A percentile compares a stretch with the other conserved stretches of the same genome.
Evolutionary conservation across 2,113 vertebrate species (phyloP).

Genomic region (Probosciger aterrimus): DNA sequence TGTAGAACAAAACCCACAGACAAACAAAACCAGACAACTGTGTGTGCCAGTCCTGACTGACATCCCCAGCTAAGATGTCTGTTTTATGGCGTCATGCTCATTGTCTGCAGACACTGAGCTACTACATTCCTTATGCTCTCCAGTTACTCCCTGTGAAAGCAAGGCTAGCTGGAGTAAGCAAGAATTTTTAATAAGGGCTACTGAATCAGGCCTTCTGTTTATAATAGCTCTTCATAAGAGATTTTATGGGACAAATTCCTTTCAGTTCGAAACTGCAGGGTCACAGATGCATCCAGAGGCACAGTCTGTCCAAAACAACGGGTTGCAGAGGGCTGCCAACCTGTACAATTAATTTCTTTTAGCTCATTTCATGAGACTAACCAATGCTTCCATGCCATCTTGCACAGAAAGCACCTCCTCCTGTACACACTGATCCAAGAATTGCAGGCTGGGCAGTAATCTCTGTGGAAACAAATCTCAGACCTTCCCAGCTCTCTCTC

Average conservation of each 20-base stretch:
- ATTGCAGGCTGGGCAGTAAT: background rate
- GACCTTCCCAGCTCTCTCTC: background rate
- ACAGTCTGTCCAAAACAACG: background rate
- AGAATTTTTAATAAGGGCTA: background rate
- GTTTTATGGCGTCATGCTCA: background rate
- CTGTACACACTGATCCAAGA: background rate
- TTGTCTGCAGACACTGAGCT: background rate
- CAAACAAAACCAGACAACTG: background rate
- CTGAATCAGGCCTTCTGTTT: background rate
- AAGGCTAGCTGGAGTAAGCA: background rate
- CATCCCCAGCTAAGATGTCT: background rate
- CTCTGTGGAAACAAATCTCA: slow-evolving; percentile 31
- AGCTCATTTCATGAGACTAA: background rate
- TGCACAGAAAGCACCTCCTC: background rate
- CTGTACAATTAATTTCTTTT: background rate
- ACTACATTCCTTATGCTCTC: background rate
- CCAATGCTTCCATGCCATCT: background rate
- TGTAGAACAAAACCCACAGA: background rate
- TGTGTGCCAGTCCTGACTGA: background rate
- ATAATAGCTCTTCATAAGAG: background rate
- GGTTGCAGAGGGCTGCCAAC: background rate
- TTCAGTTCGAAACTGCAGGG: background rate
- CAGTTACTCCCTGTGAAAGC: background rate
- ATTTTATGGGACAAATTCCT: slow-evolving; percentile 11
- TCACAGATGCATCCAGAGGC: background rate